Base-by-base conservation (phyloP, 2,797 vertebrate genomes). In the Anguilla marmorata region DNA sequence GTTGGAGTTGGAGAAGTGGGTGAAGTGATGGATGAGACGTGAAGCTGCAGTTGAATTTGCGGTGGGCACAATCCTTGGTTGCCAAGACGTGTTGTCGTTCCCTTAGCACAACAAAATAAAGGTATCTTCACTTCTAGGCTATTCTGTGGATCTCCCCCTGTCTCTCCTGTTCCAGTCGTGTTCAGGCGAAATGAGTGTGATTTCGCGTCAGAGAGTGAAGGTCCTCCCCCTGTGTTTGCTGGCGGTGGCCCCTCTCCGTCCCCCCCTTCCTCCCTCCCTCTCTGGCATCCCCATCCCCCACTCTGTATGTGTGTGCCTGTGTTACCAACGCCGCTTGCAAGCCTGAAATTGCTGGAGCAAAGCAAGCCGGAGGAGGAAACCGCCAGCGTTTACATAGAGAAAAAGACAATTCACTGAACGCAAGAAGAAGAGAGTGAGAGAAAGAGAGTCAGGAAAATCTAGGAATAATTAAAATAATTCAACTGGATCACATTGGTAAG, bases 311-410 rank as follows among this genome's bases (percentile, higher is more conserved):
- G 87, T 87, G 82, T 87, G 90, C 80, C 88, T 89, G 88, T 90
- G 89, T 90, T 91, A 90, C 90, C 89, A 90, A 86, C 89, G 89
- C 90, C 84, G 88, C 82, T 87, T 87, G 88, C 88, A 89, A 90
- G 85, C 88, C 88, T 60, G 74, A 85, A 85, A 90, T 91, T 86
- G 85, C 83, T 84, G 88, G 84, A 88, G 88, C 82, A 89, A 50
- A 87, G 88, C 86, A 69, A 89, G 87, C 89, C 86, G 85, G 88
- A 91, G 88, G 90, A 90, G 86, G 87, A 90, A 91, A 88, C 86
- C 88, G 86, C 88, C 89, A 89, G 85, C 63, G 79, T 72, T 86
- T 60, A 80, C 88, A 82, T 79, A 85, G 82, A 89, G 90, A 90
- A 88, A 88, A 89, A 87, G 60, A 90, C 85, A 86, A 85, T 88